Conservation (phyloP, 2,888 invertebrate species). For the Thalpophila matura region DNA sequence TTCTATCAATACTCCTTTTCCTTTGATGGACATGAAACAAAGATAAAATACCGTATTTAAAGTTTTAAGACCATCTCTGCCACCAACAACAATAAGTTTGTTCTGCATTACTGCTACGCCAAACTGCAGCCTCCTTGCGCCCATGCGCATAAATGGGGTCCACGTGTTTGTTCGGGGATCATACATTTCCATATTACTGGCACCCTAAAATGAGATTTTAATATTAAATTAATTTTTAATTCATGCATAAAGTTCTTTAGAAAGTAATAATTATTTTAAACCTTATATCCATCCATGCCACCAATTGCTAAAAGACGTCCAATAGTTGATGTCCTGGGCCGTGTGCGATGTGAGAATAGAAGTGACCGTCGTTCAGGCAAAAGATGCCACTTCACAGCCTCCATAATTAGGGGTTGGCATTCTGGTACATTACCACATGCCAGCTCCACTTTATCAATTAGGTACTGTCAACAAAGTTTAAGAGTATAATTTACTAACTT, state of each 20-base stretch:
- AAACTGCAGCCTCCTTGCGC: slow-evolving; percentile 96
- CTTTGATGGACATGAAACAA: not conserved
- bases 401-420: slow-evolving; percentile 97
- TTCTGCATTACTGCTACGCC: slow-evolving; percentile 96
- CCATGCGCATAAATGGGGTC: slow-evolving; percentile 95
- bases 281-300: slow-evolving; percentile 98
- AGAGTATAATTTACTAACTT: not conserved
- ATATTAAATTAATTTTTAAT: too few relatives aligned
- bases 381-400: slow-evolving; percentile 98
- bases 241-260: too few relatives aligned
- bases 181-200: slow-evolving; percentile 97
- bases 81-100: slow-evolving; percentile 96
- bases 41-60: slow-evolving; percentile 93
- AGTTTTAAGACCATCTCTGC: slow-evolving; percentile 98
- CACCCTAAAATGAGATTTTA: slow-evolving; percentile 89
- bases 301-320: slow-evolving; percentile 97
- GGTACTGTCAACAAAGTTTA: slow-evolving; percentile 91
- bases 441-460: slow-evolving; percentile 96
- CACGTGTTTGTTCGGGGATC: slow-evolving; percentile 95
- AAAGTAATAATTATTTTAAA: slow-evolving; percentile 42
- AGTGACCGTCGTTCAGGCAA: slow-evolving; percentile 95
- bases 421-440: slow-evolving; percentile 92
- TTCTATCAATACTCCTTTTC: too few relatives aligned
- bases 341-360: slow-evolving; percentile 95
- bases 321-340: slow-evolving; percentile 97